phyloP scores from a whole-genome alignment of 2,888 invertebrate species.

The Spialia ferax region DNA sequence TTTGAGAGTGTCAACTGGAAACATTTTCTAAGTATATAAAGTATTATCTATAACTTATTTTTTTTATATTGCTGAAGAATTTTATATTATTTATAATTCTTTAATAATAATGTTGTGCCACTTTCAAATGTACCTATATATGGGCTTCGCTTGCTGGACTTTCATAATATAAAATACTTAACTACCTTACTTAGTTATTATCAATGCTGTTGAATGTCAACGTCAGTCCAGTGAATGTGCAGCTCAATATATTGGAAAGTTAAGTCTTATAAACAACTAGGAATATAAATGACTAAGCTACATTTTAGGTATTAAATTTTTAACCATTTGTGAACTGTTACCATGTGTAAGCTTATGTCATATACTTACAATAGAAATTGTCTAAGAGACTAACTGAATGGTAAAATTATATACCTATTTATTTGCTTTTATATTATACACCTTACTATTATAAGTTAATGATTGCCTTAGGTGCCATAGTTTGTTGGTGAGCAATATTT shows the following conservation, averaged over 20 bases:
- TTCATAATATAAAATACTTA: slow-evolving; percentile 14
- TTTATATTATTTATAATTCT: slow-evolving; percentile 35
- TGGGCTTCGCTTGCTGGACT: slow-evolving; percentile 37
- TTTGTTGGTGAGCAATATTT: slow-evolving; percentile 37
- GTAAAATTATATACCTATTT: slow-evolving; percentile 45
- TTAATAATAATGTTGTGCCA: slow-evolving; percentile 45
- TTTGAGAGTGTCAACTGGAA: slow-evolving; percentile 65
- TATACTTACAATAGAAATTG: slow-evolving; percentile 16
- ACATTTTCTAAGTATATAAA: slow-evolving; percentile 50
- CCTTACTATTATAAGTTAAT: slow-evolving; percentile 34
- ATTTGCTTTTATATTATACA: slow-evolving; percentile 48
- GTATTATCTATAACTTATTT: slow-evolving; percentile 57
- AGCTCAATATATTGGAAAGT: slow-evolving; percentile 27
- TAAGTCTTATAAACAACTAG: slow-evolving; percentile 27
- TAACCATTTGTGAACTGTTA: slow-evolving; percentile 7
- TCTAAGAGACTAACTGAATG: slow-evolving; percentile 55
- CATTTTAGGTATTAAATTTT: slow-evolving; percentile 17
- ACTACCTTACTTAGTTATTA: no score
- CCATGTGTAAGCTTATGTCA: slow-evolving; percentile 26
- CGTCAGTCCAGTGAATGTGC: slow-evolving; percentile 24
- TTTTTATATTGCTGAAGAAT: slow-evolving; percentile 46
- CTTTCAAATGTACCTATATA: slow-evolving; percentile 34
- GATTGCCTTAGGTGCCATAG: slow-evolving; percentile 35
- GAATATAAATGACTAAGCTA: slow-evolving; percentile 23
- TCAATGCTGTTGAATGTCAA: slow-evolving; percentile 19